A percentile compares a stretch with the other conserved stretches of the same genome.
phyloP scores from a whole-genome alignment of 2,888 invertebrate species.

The Nasonovia ribisnigri region DNA sequence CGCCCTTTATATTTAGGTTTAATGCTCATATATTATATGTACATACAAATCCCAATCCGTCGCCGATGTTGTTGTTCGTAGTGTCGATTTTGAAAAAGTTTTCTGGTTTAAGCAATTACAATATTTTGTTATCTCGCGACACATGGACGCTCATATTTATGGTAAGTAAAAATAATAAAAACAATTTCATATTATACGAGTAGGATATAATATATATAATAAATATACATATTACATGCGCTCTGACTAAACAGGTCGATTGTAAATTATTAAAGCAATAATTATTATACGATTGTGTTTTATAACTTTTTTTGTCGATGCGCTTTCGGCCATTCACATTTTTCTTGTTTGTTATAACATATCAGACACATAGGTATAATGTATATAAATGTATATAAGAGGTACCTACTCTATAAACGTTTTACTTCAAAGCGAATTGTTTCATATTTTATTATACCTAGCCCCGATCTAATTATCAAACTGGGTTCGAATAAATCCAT shows the following conservation, averaged over 20 bases:
- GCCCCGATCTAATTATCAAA: constrained; percentile 16
- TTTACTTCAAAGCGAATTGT: constrained; percentile 17
- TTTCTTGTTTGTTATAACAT: background rate
- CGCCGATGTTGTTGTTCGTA: constrained; percentile 9
- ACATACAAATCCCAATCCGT: background rate
- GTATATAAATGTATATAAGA: background rate
- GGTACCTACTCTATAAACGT: background rate
- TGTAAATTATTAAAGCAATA: background rate
- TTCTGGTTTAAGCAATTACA: background rate
- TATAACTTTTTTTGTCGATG: background rate
- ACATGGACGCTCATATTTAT: constrained; percentile 40
- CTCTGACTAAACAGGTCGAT: background rate
- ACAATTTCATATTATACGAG: background rate
- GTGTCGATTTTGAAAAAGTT: constrained; percentile 38
- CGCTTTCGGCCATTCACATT: background rate
- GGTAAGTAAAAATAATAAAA: constrained; percentile 38
- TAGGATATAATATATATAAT: background rate
- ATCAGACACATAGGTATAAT: background rate
- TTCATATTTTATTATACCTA: background rate
- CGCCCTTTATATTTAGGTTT: background rate
- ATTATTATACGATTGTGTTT: constrained; percentile 16
- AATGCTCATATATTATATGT: background rate
- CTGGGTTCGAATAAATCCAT: constrained; percentile 16
- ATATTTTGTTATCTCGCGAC: background rate
- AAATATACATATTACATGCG: background rate